These are phyloP conservation scores for Gracilinanus agilis DNA, from an alignment of 2,113 vertebrate species.

Conservation along the genomic window DNA sequence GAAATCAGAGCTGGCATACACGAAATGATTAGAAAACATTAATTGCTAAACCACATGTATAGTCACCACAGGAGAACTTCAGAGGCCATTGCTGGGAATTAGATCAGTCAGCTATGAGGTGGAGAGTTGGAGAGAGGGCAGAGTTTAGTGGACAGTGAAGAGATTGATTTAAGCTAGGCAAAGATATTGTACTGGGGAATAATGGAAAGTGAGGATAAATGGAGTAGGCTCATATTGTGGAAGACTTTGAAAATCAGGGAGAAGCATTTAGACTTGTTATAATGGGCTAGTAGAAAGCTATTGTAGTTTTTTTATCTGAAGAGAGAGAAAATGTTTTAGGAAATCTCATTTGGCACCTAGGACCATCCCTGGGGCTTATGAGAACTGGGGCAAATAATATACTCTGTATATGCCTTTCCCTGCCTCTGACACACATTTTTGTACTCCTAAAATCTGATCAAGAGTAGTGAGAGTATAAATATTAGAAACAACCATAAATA, in stretches of 20 bases:
- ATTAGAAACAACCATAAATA: neutral
- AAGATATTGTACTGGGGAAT: neutral
- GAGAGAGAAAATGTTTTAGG: neutral
- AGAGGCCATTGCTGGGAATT: neutral
- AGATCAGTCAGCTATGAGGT: neutral
- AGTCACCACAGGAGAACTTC: slow-evolving; percentile 6
- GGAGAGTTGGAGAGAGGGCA: neutral
- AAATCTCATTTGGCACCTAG: neutral
- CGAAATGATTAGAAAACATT: slow-evolving; percentile 36
- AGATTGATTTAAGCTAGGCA: neutral
- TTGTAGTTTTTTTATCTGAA: neutral
- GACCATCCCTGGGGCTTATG: neutral
- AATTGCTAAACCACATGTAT: neutral
- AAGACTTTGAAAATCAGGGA: neutral
- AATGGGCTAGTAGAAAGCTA: neutral
- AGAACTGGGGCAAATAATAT: neutral
- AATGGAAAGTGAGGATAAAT: neutral
- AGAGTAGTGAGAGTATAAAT: neutral
- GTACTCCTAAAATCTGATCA: neutral
- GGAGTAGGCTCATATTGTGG: neutral
- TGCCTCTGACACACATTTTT: neutral
- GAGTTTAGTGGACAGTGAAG: neutral
- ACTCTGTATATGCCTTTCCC: neutral
- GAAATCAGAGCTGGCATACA: slow-evolving; percentile 33
- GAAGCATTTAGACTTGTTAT: neutral